Evolutionary conservation across 2,113 vertebrate species (phyloP).

Genomic region (Prochilodus magdalenae): DNA sequence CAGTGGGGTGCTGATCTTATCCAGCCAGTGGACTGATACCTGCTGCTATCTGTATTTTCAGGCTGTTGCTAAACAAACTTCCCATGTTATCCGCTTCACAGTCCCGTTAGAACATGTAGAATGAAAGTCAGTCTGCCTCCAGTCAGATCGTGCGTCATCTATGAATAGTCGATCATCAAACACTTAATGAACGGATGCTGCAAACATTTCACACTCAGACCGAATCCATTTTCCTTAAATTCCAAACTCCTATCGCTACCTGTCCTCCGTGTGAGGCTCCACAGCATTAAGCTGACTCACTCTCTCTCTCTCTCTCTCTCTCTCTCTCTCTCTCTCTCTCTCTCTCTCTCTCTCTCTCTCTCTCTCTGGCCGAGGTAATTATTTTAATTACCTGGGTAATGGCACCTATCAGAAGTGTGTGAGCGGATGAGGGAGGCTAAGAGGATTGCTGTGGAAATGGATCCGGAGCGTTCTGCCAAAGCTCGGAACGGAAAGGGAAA

Average conservation of each 20-base stretch:
- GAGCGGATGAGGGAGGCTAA: not conserved
- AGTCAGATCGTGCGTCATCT: conserved; percentile 5
- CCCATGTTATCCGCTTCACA: no score
- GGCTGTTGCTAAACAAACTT: no score
- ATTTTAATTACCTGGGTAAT: conserved; percentile 47
- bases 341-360: not conserved
- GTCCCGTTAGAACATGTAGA: no score
- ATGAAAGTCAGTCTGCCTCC: no score
- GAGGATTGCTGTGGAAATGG: not conserved
- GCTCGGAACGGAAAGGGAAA: not conserved
- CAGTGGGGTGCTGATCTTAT: no score
- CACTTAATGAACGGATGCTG: not conserved
- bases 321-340: not conserved
- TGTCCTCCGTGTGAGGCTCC: not conserved
- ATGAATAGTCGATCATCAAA: conserved; percentile 22
- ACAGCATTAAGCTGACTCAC: no score
- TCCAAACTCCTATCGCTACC: not conserved
- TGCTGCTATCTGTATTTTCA: no score
- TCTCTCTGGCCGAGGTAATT: conserved; percentile 36
- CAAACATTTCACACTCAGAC: conserved; percentile 31
- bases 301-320: no score
- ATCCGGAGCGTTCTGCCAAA: not conserved
- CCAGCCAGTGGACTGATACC: no score
- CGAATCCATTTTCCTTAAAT: not conserved
- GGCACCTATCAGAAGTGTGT: conserved; percentile 43